phyloP scores from a whole-genome alignment of 2,797 vertebrate genomes.

The Lycodopsis pacificus region DNA sequence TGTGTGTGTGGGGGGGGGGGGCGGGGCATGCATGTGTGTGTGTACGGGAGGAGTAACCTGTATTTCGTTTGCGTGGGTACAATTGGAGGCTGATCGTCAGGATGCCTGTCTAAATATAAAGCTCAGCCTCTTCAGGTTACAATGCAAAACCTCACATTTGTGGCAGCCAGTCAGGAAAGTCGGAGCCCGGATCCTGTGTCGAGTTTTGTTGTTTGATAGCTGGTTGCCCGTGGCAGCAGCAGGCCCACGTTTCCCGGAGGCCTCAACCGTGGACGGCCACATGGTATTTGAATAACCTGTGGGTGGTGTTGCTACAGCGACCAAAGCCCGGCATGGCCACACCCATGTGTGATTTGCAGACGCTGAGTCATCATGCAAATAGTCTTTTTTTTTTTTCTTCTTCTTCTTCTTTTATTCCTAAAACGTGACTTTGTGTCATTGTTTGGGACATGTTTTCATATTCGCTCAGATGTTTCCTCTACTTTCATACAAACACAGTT shows the following conservation, averaged over 20 bases:
- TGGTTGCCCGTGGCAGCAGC: constrained; percentile 76
- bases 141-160: constrained; percentile 63
- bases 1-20: background rate
- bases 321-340: constrained; percentile 74
- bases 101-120: constrained; percentile 75
- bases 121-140: constrained; percentile 64
- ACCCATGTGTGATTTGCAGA: constrained; percentile 72
- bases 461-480: constrained; percentile 16
- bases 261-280: constrained; percentile 50
- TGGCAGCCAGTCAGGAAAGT: constrained; percentile 58
- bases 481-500: background rate
- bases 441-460: background rate
- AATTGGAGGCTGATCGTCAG: constrained; percentile 34
- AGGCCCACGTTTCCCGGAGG: constrained; percentile 33
- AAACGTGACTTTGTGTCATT: constrained; percentile 19
- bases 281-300: constrained; percentile 79
- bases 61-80: constrained; percentile 35
- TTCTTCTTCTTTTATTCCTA: background rate
- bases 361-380: constrained; percentile 79
- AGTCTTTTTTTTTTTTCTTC: constrained; percentile 32
- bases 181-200: constrained; percentile 68
- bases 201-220: constrained; percentile 78
- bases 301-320: constrained; percentile 78
- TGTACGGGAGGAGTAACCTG: constrained; percentile 35
- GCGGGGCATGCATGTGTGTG: background rate